Conservation (phyloP, 2,888 invertebrate species). For the Physocephala rufipes region DNA sequence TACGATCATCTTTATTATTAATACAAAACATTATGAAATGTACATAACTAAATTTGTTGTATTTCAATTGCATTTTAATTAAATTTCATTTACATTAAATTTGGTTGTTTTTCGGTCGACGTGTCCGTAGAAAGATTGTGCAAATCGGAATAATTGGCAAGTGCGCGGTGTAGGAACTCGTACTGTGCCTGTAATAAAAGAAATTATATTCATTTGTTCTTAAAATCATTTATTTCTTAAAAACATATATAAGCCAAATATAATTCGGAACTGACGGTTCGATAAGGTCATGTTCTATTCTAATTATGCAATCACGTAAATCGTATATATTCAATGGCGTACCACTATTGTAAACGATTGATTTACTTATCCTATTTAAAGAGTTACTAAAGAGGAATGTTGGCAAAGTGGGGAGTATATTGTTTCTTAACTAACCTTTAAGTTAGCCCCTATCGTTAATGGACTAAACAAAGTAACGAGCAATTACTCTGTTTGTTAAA, state of each 20-base stretch:
- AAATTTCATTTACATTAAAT: conserved; percentile 25
- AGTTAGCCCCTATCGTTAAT: too few relatives aligned
- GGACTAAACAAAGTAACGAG: too few relatives aligned
- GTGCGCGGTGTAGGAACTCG: conserved; percentile 91
- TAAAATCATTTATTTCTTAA: not conserved
- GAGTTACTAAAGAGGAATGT: too few relatives aligned
- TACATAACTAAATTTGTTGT: not conserved
- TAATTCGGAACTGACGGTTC: not conserved
- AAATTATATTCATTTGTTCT: not conserved
- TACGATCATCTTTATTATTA: not conserved
- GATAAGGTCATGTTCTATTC: too few relatives aligned
- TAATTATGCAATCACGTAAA: too few relatives aligned
- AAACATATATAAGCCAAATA: conserved; percentile 9
- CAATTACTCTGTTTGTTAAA: too few relatives aligned
- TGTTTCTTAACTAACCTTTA: too few relatives aligned
- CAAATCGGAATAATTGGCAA: conserved; percentile 87
- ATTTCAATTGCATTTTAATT: not conserved
- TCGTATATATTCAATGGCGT: too few relatives aligned
- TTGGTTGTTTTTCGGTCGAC: conserved; percentile 50
- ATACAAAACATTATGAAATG: not conserved
- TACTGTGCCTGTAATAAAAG: conserved; percentile 81
- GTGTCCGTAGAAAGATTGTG: conserved; percentile 72
- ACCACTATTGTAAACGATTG: too few relatives aligned
- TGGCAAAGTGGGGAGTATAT: too few relatives aligned
- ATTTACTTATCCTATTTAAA: too few relatives aligned